A percentile compares a stretch with the other conserved stretches of the same genome.
Conservation (phyloP, 2,888 invertebrate species). For the Leucophenga montana region DNA sequence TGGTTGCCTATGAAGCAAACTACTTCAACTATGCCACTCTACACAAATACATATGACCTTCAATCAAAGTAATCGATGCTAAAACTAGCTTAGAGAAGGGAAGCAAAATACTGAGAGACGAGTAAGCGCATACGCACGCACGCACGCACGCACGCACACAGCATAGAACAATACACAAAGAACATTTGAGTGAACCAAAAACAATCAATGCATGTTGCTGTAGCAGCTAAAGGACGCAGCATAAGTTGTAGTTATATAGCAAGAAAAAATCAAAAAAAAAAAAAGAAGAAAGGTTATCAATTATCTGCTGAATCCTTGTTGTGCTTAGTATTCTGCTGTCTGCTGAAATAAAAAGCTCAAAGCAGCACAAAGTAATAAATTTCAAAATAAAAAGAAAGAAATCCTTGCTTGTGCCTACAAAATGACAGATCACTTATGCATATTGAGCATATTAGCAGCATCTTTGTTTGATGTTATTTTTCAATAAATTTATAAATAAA, state of each 20-base stretch:
- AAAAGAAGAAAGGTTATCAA: background rate
- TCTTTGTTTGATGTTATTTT: too few relatives aligned
- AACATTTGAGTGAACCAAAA: background rate
- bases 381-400: too few relatives aligned
- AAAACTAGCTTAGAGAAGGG: background rate
- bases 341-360: too few relatives aligned
- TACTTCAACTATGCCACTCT: background rate
- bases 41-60: background rate
- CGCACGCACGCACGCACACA: too few relatives aligned
- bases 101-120: too few relatives aligned
- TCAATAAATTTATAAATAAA: too few relatives aligned
- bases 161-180: background rate
- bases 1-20: too few relatives aligned
- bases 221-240: background rate
- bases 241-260: too few relatives aligned
- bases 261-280: background rate
- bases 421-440: background rate
- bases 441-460: too few relatives aligned
- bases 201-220: background rate
- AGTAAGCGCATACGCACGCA: too few relatives aligned
- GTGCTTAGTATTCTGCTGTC: too few relatives aligned
- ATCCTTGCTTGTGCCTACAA: background rate
- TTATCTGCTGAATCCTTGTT: background rate
- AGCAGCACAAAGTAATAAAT: conserved; percentile 5
- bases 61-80: conserved; percentile 24